Conservation (phyloP, 1,140 invertebrate genomes). For the Coenobita brevimanus region DNA sequence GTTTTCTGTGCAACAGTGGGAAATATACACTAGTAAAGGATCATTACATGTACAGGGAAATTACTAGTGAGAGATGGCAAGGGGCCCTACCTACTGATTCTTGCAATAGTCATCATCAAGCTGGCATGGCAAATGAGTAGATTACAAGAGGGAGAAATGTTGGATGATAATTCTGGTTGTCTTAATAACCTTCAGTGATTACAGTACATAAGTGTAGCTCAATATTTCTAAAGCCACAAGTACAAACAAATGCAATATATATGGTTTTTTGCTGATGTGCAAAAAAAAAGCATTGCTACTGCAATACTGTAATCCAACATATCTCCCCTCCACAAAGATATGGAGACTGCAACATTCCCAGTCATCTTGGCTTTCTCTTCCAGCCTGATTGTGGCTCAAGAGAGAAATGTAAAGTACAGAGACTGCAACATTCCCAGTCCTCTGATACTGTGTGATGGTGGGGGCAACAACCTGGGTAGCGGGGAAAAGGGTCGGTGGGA, state of each 20-base stretch:
- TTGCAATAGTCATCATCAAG: slow-evolving; percentile 33
- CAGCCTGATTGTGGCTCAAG: neutral
- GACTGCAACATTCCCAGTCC: too few relatives aligned
- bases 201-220: too few relatives aligned
- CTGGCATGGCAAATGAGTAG: slow-evolving; percentile 19
- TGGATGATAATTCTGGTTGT: neutral
- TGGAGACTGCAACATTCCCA: slow-evolving; percentile 33
- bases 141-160: neutral
- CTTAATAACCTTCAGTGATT: too few relatives aligned
- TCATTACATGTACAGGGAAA: too few relatives aligned
- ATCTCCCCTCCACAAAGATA: slow-evolving; percentile 5
- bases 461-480: slow-evolving; percentile 44
- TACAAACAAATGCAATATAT: too few relatives aligned
- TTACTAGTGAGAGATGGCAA: neutral
- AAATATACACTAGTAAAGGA: too few relatives aligned
- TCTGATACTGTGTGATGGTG: too few relatives aligned
- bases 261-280: too few relatives aligned
- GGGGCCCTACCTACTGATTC: neutral
- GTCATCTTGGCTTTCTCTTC: neutral
- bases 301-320: slow-evolving; percentile 9
- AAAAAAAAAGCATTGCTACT: too few relatives aligned
- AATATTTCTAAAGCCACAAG: too few relatives aligned
- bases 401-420: too few relatives aligned
- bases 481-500: slow-evolving; percentile 37
- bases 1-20: neutral